Base-by-base conservation (phyloP, 2,113 vertebrate species). In the Halichoeres trimaculatus region DNA sequence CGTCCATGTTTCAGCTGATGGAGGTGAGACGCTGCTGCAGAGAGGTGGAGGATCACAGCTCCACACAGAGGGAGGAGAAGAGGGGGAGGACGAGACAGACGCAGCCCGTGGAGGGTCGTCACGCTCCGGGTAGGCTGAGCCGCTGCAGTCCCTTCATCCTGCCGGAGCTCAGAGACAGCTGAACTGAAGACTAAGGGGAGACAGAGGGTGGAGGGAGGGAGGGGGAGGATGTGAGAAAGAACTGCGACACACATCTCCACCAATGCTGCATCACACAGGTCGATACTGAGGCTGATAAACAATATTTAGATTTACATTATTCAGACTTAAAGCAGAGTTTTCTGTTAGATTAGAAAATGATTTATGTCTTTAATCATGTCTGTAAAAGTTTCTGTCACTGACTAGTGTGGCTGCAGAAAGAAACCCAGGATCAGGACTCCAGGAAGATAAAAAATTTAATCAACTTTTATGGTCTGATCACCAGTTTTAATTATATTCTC, bases 1-100 rank as follows among this genome's bases (percentile, higher is more conserved):
- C 89, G 13, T 93, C 91, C 91, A 93, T 91, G 81, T 70, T 81
- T 40, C 57, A 30, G 48, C 34, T 20, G 58, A 52, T 20, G 65
- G 34, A 47, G 10, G 20, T 3, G 20, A 61, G 24, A 17, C 4
- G 34, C 74, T 40, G 62, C 67, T 51, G 79, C 72, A 60, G 75
- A 63, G 8, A 58, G 55, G 58, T 0, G 19, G 34, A 48, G 60
- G 56, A 34, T 12, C n/a, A 24, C 38, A 34, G 24, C 51, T 55
- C 54, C 48, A 62, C 52, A 23, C 58, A n/a, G 30, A 41, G 10
- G n/a, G 1, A 30, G 2, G 48, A n/a, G n/a, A 40, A 67, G 36
- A 16, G 47, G 35, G 22, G 10, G 24, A 10, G 23, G 35, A 38
- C 0, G 62, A 68, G 13, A 34, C 53, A 43, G 55, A 75, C 0